Evolutionary conservation across 2,888 invertebrate genomes (phyloP), one percentile per base, ranked within the genome.

Genomic region (Pemphredon lugubris): DNA sequence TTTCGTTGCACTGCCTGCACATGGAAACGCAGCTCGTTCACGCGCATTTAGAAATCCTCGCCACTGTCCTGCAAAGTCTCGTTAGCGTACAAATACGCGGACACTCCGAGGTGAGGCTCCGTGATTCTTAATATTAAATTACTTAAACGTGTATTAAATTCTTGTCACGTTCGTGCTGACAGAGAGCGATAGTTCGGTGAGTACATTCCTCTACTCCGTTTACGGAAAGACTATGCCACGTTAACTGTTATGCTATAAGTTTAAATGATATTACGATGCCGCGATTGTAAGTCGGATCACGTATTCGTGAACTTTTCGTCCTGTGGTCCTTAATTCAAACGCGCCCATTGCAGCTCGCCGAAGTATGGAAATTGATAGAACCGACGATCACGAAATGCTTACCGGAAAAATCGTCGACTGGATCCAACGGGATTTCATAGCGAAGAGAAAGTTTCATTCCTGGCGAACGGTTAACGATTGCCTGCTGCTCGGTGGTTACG

Each of bases 11-110:
- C 81, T 93, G 93, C 85, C 91, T 93, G 14, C 91, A 93, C 77
- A 91, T 93, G 91, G 93, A 93, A 83, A 93, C 93, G 0, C 92
- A 93, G 76, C 86, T 93, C 37, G 93, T 93, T 2, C 92, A 92
- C 76, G 91, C 92, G 2, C 92, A 93, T 87, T 89, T 93, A 60
- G 92, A 92, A 83, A 92, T 92, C 40, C 88, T 93, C 20, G 92
- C 92, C 0, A 90, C 92, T 1, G 92, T 93, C 67, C 85, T 93
- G 42, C 91, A 92, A 73, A 92, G 92, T 73, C 90, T 93, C 68
- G 91, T 92, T 2, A 90, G 90, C 55, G 91, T 92, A 21, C 91
- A 92, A 83, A 91, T 92, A 26, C 89, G 90, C 30, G 91, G 92
- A 5, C 92, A 93, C 84, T 90, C 91, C 3, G 92, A 93, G 90